phyloP scores from a whole-genome alignment of 2,888 invertebrate genomes.

The Quadroppia sp. region DNA sequence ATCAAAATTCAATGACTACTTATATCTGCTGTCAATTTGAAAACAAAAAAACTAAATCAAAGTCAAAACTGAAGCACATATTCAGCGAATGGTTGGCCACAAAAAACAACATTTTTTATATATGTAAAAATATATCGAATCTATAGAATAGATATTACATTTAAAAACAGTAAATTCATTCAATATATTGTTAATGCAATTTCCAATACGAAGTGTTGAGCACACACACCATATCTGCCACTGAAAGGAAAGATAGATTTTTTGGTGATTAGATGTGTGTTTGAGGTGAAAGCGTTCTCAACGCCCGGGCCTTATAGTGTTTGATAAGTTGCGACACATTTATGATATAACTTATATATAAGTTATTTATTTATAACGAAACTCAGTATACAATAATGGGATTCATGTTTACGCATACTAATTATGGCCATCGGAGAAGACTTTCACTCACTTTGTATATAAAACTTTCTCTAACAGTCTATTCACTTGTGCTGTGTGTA shows the following conservation, averaged over 20 bases:
- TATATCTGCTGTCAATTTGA: slow-evolving; percentile 5
- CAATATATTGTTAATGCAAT: neutral
- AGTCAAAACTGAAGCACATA: neutral
- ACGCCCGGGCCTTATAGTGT: neutral
- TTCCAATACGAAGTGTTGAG: neutral
- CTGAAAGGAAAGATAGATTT: neutral
- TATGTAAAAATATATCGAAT: neutral
- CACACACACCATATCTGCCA: neutral
- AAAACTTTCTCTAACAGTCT: neutral
- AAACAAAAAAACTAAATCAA: slow-evolving; percentile 23
- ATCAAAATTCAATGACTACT: slow-evolving; percentile 28
- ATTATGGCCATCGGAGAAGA: neutral
- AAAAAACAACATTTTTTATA: too few relatives aligned
- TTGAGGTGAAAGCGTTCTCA: slow-evolving; percentile 1
- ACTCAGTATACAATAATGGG: slow-evolving; percentile 16
- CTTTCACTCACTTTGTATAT: slow-evolving; percentile 7
- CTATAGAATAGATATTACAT: neutral
- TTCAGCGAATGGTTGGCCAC: neutral
- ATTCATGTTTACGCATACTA: slow-evolving; percentile 28
- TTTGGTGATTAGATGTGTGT: slow-evolving; percentile 2
- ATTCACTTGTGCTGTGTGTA: neutral
- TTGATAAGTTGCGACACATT: neutral
- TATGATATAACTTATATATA: slow-evolving; percentile 4
- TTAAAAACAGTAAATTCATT: neutral
- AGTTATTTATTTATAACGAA: slow-evolving; percentile 15